A percentile compares a stretch with the other conserved stretches of the same genome.
Evolutionary conservation across 1,140 invertebrate species (phyloP).

Genomic region (Camponotus pennsylvanicus): DNA sequence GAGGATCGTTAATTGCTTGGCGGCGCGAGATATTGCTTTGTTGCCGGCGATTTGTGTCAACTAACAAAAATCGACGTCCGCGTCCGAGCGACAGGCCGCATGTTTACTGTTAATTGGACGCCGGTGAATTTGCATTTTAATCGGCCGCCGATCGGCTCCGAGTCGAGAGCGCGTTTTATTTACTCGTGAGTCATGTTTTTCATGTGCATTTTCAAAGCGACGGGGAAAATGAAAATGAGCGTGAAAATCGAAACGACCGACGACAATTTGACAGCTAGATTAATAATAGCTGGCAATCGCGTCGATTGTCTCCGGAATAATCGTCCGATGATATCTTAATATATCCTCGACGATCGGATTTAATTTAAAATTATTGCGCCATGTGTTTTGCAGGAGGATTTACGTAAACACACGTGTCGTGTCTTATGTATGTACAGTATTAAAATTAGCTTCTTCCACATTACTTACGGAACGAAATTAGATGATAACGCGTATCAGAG

Average conservation of each 20-base stretch:
- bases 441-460: conserved; percentile 15
- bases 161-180: conserved; percentile 34
- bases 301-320: conserved; percentile 1
- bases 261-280: conserved; percentile 9
- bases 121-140: conserved; percentile 63
- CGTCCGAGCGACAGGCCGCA: conserved; percentile 50
- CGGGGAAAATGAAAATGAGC: neutral
- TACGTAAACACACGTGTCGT: neutral
- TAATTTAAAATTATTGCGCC: conserved; percentile 14
- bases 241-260: conserved; percentile 7
- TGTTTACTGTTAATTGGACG: conserved; percentile 62
- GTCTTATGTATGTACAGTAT: neutral
- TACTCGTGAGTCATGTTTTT: conserved; percentile 48
- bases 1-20: conserved; percentile 44
- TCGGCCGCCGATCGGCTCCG: conserved; percentile 18
- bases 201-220: conserved; percentile 26
- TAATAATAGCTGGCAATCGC: neutral
- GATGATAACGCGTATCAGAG: conserved; percentile 9
- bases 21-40: conserved; percentile 49
- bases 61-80: conserved; percentile 49
- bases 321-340: neutral
- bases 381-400: conserved; percentile 14
- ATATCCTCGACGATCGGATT: neutral
- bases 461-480: neutral
- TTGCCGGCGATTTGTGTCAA: conserved; percentile 25